Conservation (phyloP, 2,113 vertebrate species). For the Aepyceros melampus region DNA sequence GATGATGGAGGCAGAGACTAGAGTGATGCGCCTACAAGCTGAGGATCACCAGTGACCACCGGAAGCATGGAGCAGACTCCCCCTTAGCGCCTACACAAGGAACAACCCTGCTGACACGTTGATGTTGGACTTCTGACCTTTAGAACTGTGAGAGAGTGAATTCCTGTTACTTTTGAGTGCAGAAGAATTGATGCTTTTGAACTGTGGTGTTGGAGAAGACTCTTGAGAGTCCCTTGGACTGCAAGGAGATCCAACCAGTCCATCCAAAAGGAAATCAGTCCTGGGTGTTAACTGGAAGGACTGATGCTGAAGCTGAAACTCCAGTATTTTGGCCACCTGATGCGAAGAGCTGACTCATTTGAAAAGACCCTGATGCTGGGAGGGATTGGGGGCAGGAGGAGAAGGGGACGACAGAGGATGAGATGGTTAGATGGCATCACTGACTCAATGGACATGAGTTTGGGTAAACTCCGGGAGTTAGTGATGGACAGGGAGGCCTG, state of each 20-base stretch:
- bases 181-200: too few relatives aligned
- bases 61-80: not conserved
- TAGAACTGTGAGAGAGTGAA: not conserved
- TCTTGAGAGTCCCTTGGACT: too few relatives aligned
- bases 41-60: not conserved
- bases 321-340: not conserved
- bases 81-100: not conserved
- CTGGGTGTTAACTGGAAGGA: not conserved
- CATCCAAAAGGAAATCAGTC: too few relatives aligned
- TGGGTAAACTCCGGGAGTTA: not conserved
- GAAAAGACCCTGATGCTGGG: not conserved
- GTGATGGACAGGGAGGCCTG: not conserved
- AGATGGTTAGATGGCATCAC: not conserved
- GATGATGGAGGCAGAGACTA: not conserved
- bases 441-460: not conserved
- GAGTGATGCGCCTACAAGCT: not conserved
- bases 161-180: not conserved
- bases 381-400: not conserved
- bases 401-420: not conserved
- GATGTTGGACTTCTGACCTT: not conserved
- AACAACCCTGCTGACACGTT: accelerated
- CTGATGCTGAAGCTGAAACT: not conserved
- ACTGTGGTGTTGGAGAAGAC: too few relatives aligned
- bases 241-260: too few relatives aligned
- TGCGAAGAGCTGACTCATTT: not conserved